Conservation (phyloP, 1,140 invertebrate genomes). For the Mya arenaria region DNA sequence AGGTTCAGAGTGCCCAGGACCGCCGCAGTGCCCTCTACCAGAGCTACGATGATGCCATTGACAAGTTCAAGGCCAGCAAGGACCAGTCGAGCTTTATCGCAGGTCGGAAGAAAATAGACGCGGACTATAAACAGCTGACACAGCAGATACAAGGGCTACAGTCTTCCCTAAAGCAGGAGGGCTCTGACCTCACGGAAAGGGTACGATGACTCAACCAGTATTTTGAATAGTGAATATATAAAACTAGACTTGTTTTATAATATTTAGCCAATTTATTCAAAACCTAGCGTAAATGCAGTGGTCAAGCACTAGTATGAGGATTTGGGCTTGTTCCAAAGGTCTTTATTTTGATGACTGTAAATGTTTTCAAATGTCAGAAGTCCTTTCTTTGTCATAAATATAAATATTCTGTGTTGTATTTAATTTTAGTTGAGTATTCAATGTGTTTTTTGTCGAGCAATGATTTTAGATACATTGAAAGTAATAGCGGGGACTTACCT, state of each 20-base stretch:
- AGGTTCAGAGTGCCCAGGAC: constrained; percentile 85
- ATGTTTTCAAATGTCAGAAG: background rate
- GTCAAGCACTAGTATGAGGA: background rate
- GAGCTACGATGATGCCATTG: constrained; percentile 85
- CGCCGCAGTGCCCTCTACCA: constrained; percentile 85
- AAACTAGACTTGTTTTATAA: background rate
- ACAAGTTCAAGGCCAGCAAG: constrained; percentile 86
- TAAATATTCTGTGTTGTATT: too few relatives aligned
- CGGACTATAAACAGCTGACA: constrained; percentile 86
- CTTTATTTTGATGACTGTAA: background rate
- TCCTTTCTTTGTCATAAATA: background rate
- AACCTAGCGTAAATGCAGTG: background rate
- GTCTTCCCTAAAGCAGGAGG: constrained; percentile 85
- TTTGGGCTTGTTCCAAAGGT: background rate
- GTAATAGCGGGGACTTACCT: too few relatives aligned
- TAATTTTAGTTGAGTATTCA: too few relatives aligned
- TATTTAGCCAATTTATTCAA: background rate
- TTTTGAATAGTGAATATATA: background rate
- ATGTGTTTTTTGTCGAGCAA: too few relatives aligned
- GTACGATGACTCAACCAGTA: constrained; percentile 56
- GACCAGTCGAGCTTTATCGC: constrained; percentile 83
- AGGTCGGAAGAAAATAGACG: constrained; percentile 84
- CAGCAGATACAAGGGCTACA: constrained; percentile 84
- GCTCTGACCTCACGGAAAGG: constrained; percentile 85
- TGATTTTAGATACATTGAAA: too few relatives aligned